Percentiles rank a stretch among this genome's conserved stretches.
These are phyloP conservation scores for Conomelus anceps DNA, from an alignment of 2,888 invertebrate species.

Conservation along the genomic window DNA sequence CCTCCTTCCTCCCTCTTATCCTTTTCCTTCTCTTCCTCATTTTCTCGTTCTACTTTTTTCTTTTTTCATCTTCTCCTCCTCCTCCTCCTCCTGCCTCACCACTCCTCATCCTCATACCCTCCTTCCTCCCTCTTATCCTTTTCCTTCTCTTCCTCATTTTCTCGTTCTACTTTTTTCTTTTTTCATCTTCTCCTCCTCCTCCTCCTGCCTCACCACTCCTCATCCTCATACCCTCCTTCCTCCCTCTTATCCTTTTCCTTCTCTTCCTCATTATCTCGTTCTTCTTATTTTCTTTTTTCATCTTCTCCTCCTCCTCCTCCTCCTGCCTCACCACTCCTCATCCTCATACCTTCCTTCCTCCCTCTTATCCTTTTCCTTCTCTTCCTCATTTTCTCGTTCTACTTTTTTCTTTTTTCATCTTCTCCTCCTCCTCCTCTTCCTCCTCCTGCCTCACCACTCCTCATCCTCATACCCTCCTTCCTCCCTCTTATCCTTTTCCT, in stretches of 20 bases:
- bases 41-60: background rate
- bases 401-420: background rate
- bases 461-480: background rate
- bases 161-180: background rate
- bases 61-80: background rate
- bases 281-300: no score
- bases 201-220: background rate
- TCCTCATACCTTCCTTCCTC: no score
- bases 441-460: background rate
- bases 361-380: no score
- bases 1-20: background rate
- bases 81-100: background rate
- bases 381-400: background rate
- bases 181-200: background rate
- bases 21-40: background rate
- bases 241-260: background rate
- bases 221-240: background rate
- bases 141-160: background rate
- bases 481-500: constrained; percentile 6
- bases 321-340: no score
- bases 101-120: background rate
- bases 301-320: no score
- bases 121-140: background rate
- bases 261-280: no score
- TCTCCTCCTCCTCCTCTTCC: background rate